Base-by-base conservation (phyloP, 2,797 vertebrate genomes). In the Aphelocoma californica region DNA sequence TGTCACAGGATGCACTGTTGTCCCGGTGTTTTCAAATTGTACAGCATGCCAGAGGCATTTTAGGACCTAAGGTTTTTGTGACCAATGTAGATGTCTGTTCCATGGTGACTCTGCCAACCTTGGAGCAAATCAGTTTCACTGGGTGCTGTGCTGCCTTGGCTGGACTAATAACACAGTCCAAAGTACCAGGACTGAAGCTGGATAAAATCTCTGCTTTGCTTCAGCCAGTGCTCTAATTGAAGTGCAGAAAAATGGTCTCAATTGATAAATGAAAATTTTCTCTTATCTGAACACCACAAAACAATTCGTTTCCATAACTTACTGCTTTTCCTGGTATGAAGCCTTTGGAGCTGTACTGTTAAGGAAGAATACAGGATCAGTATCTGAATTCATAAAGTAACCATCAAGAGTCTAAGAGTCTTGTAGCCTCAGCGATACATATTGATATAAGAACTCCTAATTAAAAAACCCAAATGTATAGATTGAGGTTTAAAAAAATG, bases 401-500 rank as follows among this genome's bases (percentile, higher is more conserved):
- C 40, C 18, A 92, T 84, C 8, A 45, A 6, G 69, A 71, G 20
- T 67, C 51, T 66, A 38, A 38, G 40, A 15, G 40, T 40, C 40
- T 40, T 6, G 2, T 38, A 70, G 44, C 20, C 14, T 83, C 48
- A 36, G 12, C 61, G 57, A 38, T 51, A 15, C 9, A 9, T 87
- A 18, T 0, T 85, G 24, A 26, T 66, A 13, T 3, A 38, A 77
- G 31, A 83, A 44, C 14, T 31, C 21, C 2, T 36, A 17, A n/a
- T 40, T 58, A 4, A 28, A 12, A 42, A 31, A 47, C 34, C 5
- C 12, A 20, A 28, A 2, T 0, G 0, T 28, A 9, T 4, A 36
- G 62, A 26, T 62, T 40, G 36, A 53, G 8, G 3, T 70, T 91
- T 50, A 4, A 51, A 88, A 72, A 50, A 50, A 3, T 23, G 6